Conservation (phyloP, 2,888 invertebrate species). For the Pachliopta kotzebuea region DNA sequence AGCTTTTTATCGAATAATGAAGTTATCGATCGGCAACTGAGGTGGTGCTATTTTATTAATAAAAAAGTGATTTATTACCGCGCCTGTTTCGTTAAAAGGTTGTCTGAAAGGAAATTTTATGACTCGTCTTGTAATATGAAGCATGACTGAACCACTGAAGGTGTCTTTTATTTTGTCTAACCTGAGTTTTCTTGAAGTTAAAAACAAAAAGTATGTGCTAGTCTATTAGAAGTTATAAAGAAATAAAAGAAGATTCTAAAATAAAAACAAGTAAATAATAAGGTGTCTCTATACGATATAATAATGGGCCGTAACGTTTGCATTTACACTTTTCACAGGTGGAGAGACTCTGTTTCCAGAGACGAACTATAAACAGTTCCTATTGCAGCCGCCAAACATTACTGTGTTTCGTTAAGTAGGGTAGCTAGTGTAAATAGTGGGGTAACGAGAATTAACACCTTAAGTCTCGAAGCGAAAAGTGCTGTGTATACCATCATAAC, state of each 20-base stretch:
- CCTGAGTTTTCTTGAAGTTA: neutral
- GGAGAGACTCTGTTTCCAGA: too few relatives aligned
- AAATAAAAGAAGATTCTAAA: neutral
- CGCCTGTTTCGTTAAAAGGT: conserved; percentile 6
- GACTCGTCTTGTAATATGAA: conserved; percentile 6
- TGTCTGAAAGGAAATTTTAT: conserved; percentile 14
- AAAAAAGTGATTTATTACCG: conserved; percentile 3
- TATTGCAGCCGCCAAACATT: too few relatives aligned
- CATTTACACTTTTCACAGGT: too few relatives aligned
- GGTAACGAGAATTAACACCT: too few relatives aligned
- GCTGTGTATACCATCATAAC: too few relatives aligned
- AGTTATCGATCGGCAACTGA: neutral
- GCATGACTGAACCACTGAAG: conserved; percentile 1
- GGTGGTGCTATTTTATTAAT: conserved; percentile 33
- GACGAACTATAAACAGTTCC: too few relatives aligned
- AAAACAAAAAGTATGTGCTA: neutral
- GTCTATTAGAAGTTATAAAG: neutral
- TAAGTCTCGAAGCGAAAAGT: too few relatives aligned
- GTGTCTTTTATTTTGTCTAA: conserved; percentile 3
- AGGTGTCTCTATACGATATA: too few relatives aligned
- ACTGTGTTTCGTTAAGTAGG: too few relatives aligned
- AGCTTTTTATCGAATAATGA: neutral
- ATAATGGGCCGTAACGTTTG: too few relatives aligned
- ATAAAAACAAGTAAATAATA: neutral
- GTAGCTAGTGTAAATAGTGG: too few relatives aligned